Conservation (phyloP, 2,797 vertebrate genomes). For the Coreius guichenoti region DNA sequence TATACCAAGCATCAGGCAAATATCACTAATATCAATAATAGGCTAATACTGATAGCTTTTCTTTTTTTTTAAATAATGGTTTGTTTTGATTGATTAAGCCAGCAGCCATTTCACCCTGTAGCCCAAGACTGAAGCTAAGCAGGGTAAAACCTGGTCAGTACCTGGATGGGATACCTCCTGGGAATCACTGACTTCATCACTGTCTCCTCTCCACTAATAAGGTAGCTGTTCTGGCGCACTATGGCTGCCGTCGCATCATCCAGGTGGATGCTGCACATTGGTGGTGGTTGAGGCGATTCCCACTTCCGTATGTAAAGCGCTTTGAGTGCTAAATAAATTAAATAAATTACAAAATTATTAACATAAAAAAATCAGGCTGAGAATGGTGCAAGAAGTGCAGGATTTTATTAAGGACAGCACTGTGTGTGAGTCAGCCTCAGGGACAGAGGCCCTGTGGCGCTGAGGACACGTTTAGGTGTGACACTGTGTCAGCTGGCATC, state of each 20-base stretch:
- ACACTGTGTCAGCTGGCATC: conserved; percentile 36
- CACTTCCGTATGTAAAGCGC: too few relatives aligned
- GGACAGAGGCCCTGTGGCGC: conserved; percentile 18
- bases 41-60: background rate
- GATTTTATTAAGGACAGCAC: conserved; percentile 8
- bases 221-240: too few relatives aligned
- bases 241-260: too few relatives aligned
- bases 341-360: background rate
- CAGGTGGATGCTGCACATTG: background rate
- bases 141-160: too few relatives aligned
- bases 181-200: too few relatives aligned
- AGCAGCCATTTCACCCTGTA: too few relatives aligned
- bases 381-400: background rate
- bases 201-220: too few relatives aligned
- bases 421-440: conserved; percentile 21
- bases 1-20: background rate
- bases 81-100: too few relatives aligned
- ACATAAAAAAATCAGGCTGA: background rate
- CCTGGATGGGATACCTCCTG: too few relatives aligned
- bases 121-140: too few relatives aligned
- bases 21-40: background rate
- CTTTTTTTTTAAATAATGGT: too few relatives aligned
- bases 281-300: background rate
- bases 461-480: conserved; percentile 41
- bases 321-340: background rate